A percentile compares a stretch with the other conserved stretches of the same genome.
Evolutionary conservation across 2,888 invertebrate species (phyloP).

Genomic region (Vesta saturnalis): DNA sequence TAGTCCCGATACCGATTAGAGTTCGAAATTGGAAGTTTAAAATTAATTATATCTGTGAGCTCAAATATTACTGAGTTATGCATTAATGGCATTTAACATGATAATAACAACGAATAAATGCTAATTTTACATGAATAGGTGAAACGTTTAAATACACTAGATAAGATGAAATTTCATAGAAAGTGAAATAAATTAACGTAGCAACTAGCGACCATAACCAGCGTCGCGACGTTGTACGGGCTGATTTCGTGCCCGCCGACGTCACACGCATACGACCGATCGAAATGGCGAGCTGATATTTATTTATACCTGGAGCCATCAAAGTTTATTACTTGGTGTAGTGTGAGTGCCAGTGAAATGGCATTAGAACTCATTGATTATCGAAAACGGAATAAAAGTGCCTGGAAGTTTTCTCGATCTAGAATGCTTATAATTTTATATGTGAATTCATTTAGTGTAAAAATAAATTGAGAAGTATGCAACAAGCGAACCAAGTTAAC

Average conservation of each 20-base stretch:
- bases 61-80: too few relatives aligned
- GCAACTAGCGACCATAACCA: too few relatives aligned
- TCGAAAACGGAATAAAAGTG: constrained; percentile 32
- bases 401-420: constrained; percentile 34
- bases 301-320: constrained; percentile 65
- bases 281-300: constrained; percentile 74
- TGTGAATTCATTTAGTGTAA: constrained; percentile 42
- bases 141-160: too few relatives aligned
- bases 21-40: too few relatives aligned
- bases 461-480: constrained; percentile 52
- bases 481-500: constrained; percentile 53
- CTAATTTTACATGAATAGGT: too few relatives aligned
- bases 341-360: constrained; percentile 38
- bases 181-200: too few relatives aligned
- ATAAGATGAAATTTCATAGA: too few relatives aligned
- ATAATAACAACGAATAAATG: too few relatives aligned
- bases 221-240: constrained; percentile 63
- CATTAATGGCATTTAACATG: too few relatives aligned
- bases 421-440: constrained; percentile 36
- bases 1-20: too few relatives aligned
- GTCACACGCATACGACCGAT: constrained; percentile 65
- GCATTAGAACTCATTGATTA: constrained; percentile 36
- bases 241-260: constrained; percentile 73
- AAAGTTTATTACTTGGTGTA: constrained; percentile 39
- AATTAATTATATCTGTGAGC: too few relatives aligned